A percentile compares a stretch with the other conserved stretches of the same genome.
Conservation (phyloP, 2,888 invertebrate species). For the Tachina lurida region DNA sequence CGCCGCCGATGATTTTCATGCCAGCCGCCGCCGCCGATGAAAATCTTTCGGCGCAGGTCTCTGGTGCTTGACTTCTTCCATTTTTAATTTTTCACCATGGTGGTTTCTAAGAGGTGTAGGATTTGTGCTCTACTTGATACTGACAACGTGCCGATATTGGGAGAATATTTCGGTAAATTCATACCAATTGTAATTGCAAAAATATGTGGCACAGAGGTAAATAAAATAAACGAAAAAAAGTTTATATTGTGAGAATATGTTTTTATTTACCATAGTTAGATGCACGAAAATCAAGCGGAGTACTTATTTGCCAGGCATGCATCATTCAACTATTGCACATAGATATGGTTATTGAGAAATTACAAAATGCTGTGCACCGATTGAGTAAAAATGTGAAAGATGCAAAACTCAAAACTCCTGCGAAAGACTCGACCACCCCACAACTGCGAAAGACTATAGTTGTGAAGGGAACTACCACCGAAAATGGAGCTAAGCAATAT, state of each 20-base stretch:
- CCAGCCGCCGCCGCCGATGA: too few species aligned
- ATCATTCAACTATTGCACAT: conserved; percentile 41
- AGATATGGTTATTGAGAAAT: conserved; percentile 39
- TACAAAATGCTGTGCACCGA: conserved; percentile 34
- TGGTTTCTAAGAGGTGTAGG: conserved; percentile 65
- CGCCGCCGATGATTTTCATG: too few species aligned
- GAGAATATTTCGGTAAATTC: conserved; percentile 58
- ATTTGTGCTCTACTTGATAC: conserved; percentile 46
- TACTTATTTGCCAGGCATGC: conserved; percentile 53
- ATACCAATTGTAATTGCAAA: conserved; percentile 47
- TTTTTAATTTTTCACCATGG: conserved; percentile 27
- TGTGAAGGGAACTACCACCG: not conserved
- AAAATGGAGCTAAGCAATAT: not conserved
- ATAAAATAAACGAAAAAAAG: not conserved
- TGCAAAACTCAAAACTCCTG: conserved; percentile 15
- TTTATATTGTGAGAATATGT: not conserved
- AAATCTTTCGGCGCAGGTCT: too few species aligned
- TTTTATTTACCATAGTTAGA: conserved; percentile 40
- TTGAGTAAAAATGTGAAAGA: conserved; percentile 23
- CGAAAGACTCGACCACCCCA: not conserved
- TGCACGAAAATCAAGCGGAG: conserved; percentile 38
- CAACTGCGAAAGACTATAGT: not conserved
- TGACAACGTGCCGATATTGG: conserved; percentile 48
- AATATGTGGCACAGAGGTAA: conserved; percentile 51
- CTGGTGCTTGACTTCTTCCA: too few species aligned